A percentile compares a stretch with the other conserved stretches of the same genome.
These are phyloP conservation scores for Yponomeuta sedellus DNA, from an alignment of 2,888 invertebrate genomes.

Conservation along the genomic window DNA sequence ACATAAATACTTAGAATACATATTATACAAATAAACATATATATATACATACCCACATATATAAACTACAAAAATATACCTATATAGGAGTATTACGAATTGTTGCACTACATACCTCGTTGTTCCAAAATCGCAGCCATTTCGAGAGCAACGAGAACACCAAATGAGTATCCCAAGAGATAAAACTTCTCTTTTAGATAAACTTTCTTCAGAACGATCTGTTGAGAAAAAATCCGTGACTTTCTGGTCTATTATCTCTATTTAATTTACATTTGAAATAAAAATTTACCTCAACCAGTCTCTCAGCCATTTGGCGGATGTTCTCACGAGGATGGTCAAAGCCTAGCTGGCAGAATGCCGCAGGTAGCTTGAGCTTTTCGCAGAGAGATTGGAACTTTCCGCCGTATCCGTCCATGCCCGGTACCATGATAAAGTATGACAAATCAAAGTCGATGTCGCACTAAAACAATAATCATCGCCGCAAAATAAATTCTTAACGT, in stretches of 20 bases:
- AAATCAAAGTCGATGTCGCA: background rate
- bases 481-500: background rate
- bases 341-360: conserved; percentile 12
- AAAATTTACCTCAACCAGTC: background rate
- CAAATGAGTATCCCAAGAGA: conserved; percentile 22
- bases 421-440: conserved; percentile 1
- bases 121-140: conserved; percentile 22
- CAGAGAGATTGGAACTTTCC: conserved; percentile 16
- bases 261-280: background rate
- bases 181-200: conserved; percentile 19
- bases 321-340: conserved; percentile 6
- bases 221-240: background rate
- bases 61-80: too few species aligned
- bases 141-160: conserved; percentile 21
- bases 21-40: too few species aligned
- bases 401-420: conserved; percentile 17
- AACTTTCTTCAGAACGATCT: conserved; percentile 18
- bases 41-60: too few species aligned
- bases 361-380: conserved; percentile 16
- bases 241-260: background rate
- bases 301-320: background rate
- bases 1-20: too few species aligned
- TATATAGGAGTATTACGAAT: too few species aligned
- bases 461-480: background rate
- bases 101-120: conserved; percentile 14